Evolutionary conservation across 2,113 vertebrate genomes (phyloP).

Genomic region (Neodon shergylaensis): DNA sequence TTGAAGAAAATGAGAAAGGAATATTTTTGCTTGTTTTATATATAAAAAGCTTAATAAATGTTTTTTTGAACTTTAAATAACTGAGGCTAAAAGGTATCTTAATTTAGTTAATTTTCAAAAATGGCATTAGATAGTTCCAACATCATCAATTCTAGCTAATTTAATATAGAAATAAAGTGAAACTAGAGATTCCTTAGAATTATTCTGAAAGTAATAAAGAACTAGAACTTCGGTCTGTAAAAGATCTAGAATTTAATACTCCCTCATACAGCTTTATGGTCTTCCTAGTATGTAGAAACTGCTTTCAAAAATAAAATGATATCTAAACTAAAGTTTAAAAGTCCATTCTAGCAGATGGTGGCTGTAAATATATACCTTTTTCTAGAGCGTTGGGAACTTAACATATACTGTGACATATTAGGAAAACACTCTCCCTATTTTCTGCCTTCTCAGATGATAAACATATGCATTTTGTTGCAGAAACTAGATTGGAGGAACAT

Average conservation of each 20-base stretch:
- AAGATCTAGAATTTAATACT: neutral
- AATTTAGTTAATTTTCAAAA: neutral
- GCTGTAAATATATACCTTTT: neutral
- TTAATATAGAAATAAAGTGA: neutral
- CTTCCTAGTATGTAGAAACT: neutral
- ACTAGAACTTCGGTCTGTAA: neutral
- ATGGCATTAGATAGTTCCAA: neutral
- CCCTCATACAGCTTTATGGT: neutral
- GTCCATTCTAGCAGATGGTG: neutral
- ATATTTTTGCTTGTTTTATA: neutral
- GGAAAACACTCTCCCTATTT: neutral
- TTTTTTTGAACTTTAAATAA: neutral
- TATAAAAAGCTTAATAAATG: neutral
- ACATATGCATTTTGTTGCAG: neutral
- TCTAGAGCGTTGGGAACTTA: neutral
- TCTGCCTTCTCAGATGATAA: neutral
- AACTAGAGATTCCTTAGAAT: neutral
- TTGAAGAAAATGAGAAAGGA: neutral
- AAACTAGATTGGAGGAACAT: neutral
- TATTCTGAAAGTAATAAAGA: neutral
- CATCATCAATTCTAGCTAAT: neutral
- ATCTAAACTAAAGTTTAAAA: neutral
- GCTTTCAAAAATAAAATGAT: neutral
- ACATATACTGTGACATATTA: neutral
- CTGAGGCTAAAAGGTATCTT: neutral